Base-by-base conservation (phyloP, 2,113 vertebrate genomes). In the Petroica traversi region DNA sequence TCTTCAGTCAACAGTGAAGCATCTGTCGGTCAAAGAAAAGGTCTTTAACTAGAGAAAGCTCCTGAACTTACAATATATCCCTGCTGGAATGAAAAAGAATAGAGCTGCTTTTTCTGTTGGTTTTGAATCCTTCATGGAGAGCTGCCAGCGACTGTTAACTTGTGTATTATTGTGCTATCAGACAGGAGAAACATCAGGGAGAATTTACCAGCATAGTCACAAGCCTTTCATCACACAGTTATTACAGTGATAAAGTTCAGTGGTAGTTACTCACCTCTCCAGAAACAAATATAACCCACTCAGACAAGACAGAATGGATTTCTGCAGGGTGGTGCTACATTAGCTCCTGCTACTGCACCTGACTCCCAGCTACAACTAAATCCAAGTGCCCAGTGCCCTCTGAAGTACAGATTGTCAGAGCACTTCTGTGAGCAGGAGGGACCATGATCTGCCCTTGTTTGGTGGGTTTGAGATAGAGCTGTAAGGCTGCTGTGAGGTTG, bases 201-300 rank as follows among this genome's bases (percentile, higher is more conserved):
- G 36, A 94, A 90, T 92, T 85, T 84, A 88, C 79, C 59, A 87
- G 57, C 61, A 64, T 22, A 57, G 52, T 19, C 80, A 90, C 61
- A 77, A 88, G 66, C 48, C 86, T 82, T 94, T 95, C 82, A 93
- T 96, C 90, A 75, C 69, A 61, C 19, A 43, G 64, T 71, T 92
- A 88, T 76, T 52, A 34, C 7, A 54, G 67, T 45, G 83, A 78
- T 88, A 93, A 63, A 83, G 55, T 94, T 85, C 78, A 38, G 14
- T 26, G 28, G 25, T 68, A 85, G 83, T 79, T 75, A 89, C 40
- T 84, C 46, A 69, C 48, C 58, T 62, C 67, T 83, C 36, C 36
- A 54, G 72, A 93, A 93, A 9, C 72, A 95, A 92, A 17, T 76
- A 63, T 72, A 76, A 59, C 19, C 23, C 36, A 71, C 41, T 89